Percentiles rank a stretch among this genome's conserved stretches.
Conservation (phyloP, 2,888 invertebrate species). For the Megamerina dolium region DNA sequence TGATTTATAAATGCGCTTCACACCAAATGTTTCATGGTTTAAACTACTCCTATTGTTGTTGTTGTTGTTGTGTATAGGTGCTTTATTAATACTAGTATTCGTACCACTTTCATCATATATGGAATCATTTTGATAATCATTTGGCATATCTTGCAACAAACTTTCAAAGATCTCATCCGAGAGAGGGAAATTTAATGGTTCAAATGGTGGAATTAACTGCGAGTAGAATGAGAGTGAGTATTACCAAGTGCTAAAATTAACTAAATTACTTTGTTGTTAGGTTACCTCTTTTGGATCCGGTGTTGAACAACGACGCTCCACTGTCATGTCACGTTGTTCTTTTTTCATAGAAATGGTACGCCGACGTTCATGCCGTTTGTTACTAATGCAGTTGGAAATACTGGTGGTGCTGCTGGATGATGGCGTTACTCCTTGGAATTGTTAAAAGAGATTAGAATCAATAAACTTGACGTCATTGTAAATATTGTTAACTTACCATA, state of each 20-base stretch:
- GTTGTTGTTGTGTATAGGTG: no score
- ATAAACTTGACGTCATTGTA: not conserved
- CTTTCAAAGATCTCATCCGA: slow-evolving; percentile 60
- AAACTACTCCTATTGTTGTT: no score
- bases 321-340: slow-evolving; percentile 27
- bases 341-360: slow-evolving; percentile 45
- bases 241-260: no score
- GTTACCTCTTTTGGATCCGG: slow-evolving; percentile 51
- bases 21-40: not conserved
- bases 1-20: slow-evolving; percentile 4
- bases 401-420: slow-evolving; percentile 13
- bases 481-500: no score
- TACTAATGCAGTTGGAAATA: not conserved
- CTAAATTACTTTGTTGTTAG: no score
- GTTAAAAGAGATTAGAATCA: slow-evolving; percentile 12
- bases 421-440: slow-evolving; percentile 14
- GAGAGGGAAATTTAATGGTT: slow-evolving; percentile 69
- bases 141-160: slow-evolving; percentile 22
- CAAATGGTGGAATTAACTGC: slow-evolving; percentile 66
- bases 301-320: slow-evolving; percentile 50
- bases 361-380: slow-evolving; percentile 38
- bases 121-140: slow-evolving; percentile 9
- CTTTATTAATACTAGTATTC: not conserved
- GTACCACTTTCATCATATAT: slow-evolving; percentile 11
- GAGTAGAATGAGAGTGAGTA: slow-evolving; percentile 25